Evolutionary conservation across 2,888 invertebrate genomes (phyloP).

Genomic region (Tenthredo livida): DNA sequence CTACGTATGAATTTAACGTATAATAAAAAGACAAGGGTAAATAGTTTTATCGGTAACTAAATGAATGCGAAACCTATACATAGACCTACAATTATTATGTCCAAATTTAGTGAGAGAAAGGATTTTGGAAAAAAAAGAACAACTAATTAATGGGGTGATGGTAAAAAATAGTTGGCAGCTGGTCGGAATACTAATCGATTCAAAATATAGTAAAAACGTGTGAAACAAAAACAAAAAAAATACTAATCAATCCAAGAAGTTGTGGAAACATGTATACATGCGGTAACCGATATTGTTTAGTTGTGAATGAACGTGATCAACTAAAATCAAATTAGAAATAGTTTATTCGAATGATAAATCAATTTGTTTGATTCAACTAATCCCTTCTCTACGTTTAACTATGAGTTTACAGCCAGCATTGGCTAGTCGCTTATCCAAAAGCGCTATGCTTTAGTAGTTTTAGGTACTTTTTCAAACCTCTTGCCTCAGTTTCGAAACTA

Average conservation of each 20-base stretch:
- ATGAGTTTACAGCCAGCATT: background rate
- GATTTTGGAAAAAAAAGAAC: background rate
- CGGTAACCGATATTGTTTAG: background rate
- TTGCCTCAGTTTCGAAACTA: background rate
- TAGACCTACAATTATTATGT: background rate
- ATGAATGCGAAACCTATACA: background rate
- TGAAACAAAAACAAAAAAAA: background rate
- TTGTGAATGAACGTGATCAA: background rate
- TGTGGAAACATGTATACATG: too few species aligned
- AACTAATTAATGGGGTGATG: background rate
- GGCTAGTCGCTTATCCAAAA: background rate
- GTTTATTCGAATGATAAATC: background rate
- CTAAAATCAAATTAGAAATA: background rate
- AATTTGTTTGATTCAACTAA: background rate
- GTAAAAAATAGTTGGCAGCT: background rate
- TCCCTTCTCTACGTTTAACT: background rate
- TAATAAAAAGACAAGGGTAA: background rate
- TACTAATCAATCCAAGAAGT: too few species aligned
- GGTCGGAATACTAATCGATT: background rate
- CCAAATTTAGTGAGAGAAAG: background rate
- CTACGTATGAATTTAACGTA: too few species aligned
- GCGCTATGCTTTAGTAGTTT: background rate
- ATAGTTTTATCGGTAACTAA: constrained; percentile 23
- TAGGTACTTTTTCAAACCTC: background rate
- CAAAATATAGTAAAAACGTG: background rate